Conservation (phyloP, 2,113 vertebrate species). For the Corapipo altera region DNA sequence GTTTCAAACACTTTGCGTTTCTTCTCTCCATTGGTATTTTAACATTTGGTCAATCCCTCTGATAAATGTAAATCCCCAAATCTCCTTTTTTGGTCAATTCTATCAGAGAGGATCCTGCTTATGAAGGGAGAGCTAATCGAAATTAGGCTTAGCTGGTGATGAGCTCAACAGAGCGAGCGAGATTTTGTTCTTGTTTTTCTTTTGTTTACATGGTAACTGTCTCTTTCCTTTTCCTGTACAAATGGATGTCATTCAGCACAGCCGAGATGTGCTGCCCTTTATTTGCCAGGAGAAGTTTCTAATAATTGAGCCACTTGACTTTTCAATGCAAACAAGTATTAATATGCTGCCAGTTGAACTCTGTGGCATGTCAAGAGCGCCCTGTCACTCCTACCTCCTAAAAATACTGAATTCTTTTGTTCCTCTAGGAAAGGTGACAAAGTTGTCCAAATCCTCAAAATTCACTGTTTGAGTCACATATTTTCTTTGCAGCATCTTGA, state of each 20-base stretch:
- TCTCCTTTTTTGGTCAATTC: constrained; percentile 39
- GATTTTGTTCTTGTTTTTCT: constrained; percentile 48
- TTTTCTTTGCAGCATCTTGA: background rate
- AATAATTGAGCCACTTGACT: background rate
- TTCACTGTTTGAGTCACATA: background rate
- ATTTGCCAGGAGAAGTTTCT: constrained; percentile 10
- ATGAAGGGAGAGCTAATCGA: constrained; percentile 8
- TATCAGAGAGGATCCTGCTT: background rate
- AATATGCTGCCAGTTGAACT: background rate
- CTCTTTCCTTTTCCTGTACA: background rate
- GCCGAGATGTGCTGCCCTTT: constrained; percentile 11
- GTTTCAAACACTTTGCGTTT: background rate
- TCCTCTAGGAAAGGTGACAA: background rate
- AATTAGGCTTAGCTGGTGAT: constrained; percentile 18
- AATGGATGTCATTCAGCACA: background rate
- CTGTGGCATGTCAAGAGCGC: background rate
- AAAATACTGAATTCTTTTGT: background rate
- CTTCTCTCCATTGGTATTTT: background rate
- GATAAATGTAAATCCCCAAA: background rate
- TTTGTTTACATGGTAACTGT: constrained; percentile 62
- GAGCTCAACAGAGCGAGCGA: constrained; percentile 14
- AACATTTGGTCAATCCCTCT: background rate
- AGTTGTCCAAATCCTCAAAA: background rate
- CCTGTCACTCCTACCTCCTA: background rate
- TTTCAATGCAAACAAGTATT: background rate